Evolutionary conservation across 2,888 invertebrate genomes (phyloP).

Genomic region (Gryllus longicercus): DNA sequence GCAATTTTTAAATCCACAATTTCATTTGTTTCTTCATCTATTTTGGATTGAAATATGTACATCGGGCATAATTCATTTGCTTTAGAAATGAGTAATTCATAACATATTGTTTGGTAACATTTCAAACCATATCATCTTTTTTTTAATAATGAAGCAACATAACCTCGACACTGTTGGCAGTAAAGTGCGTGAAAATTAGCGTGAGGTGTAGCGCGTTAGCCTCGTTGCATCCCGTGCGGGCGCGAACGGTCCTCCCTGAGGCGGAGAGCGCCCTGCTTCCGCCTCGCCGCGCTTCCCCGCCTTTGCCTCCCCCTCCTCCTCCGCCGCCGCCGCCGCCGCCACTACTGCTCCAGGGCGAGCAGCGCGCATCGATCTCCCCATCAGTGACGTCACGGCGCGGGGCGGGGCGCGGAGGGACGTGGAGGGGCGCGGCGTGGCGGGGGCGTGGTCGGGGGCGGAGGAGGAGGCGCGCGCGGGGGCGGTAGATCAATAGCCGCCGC

Average conservation of each 20-base stretch:
- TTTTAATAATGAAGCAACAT: too few species aligned
- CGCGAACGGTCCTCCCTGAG: not conserved
- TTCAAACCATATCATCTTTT: too few species aligned
- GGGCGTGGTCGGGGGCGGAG: not conserved
- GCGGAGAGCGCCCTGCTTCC: not conserved
- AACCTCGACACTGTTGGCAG: too few species aligned
- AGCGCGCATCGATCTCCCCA: conserved; percentile 31
- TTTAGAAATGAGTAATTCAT: too few species aligned
- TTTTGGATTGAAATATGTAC: too few species aligned
- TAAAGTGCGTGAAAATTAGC: too few species aligned
- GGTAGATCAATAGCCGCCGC: conserved; percentile 6
- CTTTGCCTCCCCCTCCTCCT: not conserved
- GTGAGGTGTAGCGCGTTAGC: not conserved
- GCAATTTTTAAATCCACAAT: too few species aligned
- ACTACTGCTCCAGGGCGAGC: not conserved
- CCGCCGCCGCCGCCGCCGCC: not conserved
- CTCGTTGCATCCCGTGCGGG: not conserved
- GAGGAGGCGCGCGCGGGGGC: not conserved
- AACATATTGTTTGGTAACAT: too few species aligned
- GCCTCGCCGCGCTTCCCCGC: not conserved
- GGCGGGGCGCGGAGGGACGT: not conserved
- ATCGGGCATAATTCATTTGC: too few species aligned
- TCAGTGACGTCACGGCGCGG: conserved; percentile 28
- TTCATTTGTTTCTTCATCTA: too few species aligned
- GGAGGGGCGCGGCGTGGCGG: not conserved